These are phyloP conservation scores for Sebastes matsubarae DNA, from an alignment of 2,797 vertebrate genomes.

Conservation along the genomic window DNA sequence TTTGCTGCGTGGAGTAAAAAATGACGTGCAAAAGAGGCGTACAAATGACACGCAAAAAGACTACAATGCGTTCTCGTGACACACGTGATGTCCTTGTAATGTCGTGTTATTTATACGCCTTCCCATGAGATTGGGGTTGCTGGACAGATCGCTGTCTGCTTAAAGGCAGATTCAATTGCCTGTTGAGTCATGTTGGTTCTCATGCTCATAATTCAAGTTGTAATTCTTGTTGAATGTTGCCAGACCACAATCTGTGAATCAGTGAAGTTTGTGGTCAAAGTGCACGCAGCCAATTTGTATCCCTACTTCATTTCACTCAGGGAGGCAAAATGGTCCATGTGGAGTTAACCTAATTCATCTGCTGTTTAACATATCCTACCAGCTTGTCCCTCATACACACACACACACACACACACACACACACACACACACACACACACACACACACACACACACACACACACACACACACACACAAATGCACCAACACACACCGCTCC, in stretches of 20 bases:
- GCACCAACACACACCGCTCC: not conserved
- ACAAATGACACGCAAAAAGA: too few species aligned
- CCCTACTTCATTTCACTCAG: conserved; percentile 47
- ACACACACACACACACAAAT: not conserved
- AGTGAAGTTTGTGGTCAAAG: conserved; percentile 24
- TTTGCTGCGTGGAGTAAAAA: too few species aligned
- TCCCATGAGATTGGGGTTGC: not conserved
- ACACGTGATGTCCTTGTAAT: too few species aligned
- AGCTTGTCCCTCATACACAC: not conserved
- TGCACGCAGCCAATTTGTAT: conserved; percentile 25
- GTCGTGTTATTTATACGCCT: too few species aligned
- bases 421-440: not conserved
- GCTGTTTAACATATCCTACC: conserved; percentile 23
- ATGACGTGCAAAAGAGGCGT: too few species aligned
- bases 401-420: not conserved
- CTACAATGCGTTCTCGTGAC: too few species aligned
- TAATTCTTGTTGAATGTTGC: not conserved
- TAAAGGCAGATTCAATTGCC: not conserved
- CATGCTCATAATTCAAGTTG: not conserved
- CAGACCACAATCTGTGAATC: not conserved
- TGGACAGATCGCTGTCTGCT: not conserved
- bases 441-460: not conserved
- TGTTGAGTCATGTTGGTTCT: conserved; percentile 1
- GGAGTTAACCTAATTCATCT: conserved; percentile 41
- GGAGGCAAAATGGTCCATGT: conserved; percentile 21